Evolutionary conservation across 1,140 invertebrate genomes (phyloP).

Genomic region (Neodiprion virginianus): DNA sequence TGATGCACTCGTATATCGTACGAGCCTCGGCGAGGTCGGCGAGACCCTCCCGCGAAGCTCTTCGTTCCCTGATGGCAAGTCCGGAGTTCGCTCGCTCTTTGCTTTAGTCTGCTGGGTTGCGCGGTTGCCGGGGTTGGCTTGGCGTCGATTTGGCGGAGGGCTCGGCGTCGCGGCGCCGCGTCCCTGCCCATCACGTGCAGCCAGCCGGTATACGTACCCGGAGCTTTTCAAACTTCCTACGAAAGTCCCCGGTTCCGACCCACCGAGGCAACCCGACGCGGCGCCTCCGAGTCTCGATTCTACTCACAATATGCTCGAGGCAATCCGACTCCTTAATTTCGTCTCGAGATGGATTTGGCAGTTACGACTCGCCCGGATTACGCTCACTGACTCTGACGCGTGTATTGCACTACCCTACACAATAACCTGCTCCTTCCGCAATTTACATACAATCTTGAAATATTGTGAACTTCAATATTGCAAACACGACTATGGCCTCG

Average conservation of each 20-base stretch:
- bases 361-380: too few species aligned
- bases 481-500: too few species aligned
- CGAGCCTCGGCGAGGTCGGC: not conserved
- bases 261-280: not conserved
- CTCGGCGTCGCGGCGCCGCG: not conserved
- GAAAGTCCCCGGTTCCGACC: not conserved
- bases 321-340: too few species aligned
- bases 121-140: not conserved
- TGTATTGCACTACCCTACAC: too few species aligned
- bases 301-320: too few species aligned
- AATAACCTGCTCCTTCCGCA: too few species aligned
- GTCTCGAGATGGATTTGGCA: too few species aligned
- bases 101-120: not conserved
- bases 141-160: slow-evolving; percentile 7
- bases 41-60: not conserved
- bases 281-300: too few species aligned
- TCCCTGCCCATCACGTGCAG: not conserved
- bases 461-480: too few species aligned
- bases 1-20: slow-evolving; percentile 5
- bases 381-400: too few species aligned
- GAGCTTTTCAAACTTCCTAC: not conserved
- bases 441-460: too few species aligned
- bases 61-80: not conserved
- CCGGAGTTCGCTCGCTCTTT: not conserved
- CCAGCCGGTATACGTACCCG: not conserved